These are phyloP conservation scores for Tangara arthus DNA, from an alignment of 2,797 vertebrate genomes.

Conservation along the genomic window DNA sequence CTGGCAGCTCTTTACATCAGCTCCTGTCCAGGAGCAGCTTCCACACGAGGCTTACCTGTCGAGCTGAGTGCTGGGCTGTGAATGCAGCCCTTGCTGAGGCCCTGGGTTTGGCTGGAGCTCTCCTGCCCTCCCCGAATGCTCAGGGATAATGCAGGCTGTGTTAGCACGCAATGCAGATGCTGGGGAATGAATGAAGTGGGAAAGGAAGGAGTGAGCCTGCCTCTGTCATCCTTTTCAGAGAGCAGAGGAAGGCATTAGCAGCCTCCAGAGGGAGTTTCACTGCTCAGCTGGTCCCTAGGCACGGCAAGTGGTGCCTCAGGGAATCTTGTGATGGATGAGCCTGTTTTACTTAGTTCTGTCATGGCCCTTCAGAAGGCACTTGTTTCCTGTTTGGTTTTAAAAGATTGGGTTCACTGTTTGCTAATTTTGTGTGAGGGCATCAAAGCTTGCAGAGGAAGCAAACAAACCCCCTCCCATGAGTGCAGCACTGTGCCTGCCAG, in stretches of 20 bases:
- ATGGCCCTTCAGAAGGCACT: neutral
- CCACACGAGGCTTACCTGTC: neutral
- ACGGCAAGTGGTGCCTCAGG: neutral
- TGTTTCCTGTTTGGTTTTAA: neutral
- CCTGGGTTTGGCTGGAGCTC: neutral
- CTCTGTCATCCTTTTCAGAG: neutral
- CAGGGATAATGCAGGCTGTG: neutral
- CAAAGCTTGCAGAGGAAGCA: neutral
- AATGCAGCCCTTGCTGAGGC: neutral
- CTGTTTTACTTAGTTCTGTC: neutral
- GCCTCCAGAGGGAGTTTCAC: constrained; percentile 58
- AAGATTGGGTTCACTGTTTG: neutral
- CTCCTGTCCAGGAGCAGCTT: neutral
- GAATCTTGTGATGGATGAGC: neutral
- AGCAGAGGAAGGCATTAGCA: constrained; percentile 12
- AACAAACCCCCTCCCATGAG: neutral
- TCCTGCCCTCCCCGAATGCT: neutral
- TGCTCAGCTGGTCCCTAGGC: neutral
- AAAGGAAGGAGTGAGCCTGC: neutral
- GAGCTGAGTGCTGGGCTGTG: neutral
- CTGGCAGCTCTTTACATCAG: neutral
- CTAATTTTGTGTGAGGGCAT: neutral
- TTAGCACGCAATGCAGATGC: constrained; percentile 34
- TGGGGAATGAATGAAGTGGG: constrained; percentile 11
- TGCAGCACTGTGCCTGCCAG: too few relatives aligned